Base-by-base conservation (phyloP, 2,888 invertebrate species). In the Iselma pallidipennis region DNA sequence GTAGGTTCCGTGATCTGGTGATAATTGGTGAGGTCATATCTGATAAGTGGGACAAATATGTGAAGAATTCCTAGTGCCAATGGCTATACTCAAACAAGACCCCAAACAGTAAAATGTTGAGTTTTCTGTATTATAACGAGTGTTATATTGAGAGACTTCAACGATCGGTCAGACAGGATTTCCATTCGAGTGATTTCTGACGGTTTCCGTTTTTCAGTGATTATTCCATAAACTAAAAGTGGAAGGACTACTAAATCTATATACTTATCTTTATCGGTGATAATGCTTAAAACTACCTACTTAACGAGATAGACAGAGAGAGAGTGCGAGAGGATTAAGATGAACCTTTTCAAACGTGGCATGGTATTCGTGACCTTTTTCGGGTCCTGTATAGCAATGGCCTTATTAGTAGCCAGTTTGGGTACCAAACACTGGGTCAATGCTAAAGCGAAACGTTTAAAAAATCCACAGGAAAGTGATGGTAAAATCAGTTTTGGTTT, bases 371-470 rank as follows among this genome's bases (percentile, higher is more conserved):
- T 91, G 75, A 94, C 94, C 37, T 92, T 94, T 80, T 89, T 92
- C 73, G 88, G 92, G 16, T 89, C 92, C 62, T 88, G 92, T 77
- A 81, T 91, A 66, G 90, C 91, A 68, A 89, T 94, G 65, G 91
- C 91, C 28, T 82, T 94, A 68, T 85, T 93, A 6, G 89, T 92
- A 12, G 91, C 91, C 37, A 90, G 92, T n/a, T 82, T 94, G 66
- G 92, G 91, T 1, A 94, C 94, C 4, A 91, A 91, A 70, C 89
- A 91, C 74, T 95, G 94, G 94, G 87, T 92, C 37, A 89, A 89
- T 67, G 91, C 94, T 1, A 85, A 85, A 52, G 93, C 93, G 3
- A 85, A 87, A 69, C 81, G 91, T 69, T 86, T 87, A 0, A 85
- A 87, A 6, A 90, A 88, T 74, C 87, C 88, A 1, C 80, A 85